phyloP scores from a whole-genome alignment of 2,797 vertebrate genomes.

The Sitta carolinensis region DNA sequence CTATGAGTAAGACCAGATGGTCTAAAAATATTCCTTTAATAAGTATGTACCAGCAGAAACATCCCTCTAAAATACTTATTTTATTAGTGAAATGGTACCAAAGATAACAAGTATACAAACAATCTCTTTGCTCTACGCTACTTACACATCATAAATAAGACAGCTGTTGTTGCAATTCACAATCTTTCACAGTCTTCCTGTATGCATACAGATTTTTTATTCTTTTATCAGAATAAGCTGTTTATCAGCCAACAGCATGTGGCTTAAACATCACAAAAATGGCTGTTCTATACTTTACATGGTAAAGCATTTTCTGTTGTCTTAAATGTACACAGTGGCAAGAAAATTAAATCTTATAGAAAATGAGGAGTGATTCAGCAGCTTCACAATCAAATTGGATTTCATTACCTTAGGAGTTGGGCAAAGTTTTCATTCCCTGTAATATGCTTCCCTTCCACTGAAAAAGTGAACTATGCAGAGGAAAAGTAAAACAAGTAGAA shows the following conservation, averaged over 20 bases:
- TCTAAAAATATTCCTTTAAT: conserved; percentile 52
- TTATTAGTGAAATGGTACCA: conserved; percentile 80
- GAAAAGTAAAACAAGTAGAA: conserved; percentile 64
- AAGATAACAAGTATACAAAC: conserved; percentile 78
- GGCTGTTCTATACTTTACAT: conserved; percentile 79
- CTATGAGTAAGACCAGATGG: background rate
- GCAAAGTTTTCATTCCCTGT: conserved; percentile 24
- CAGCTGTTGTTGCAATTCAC: conserved; percentile 71
- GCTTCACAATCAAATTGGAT: conserved; percentile 68
- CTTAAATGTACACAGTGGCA: conserved; percentile 73
- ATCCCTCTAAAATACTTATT: conserved; percentile 79
- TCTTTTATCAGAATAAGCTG: conserved; percentile 71
- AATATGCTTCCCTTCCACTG: background rate
- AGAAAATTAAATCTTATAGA: conserved; percentile 8
- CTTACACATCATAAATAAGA: conserved; percentile 80
- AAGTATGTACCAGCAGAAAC: conserved; percentile 63
- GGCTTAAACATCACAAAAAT: conserved; percentile 74
- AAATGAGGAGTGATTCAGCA: conserved; percentile 69
- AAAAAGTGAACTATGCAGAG: conserved; percentile 25
- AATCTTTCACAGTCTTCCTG: conserved; percentile 68
- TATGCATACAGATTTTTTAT: conserved; percentile 60
- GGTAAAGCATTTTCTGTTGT: conserved; percentile 78
- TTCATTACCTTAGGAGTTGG: conserved; percentile 49
- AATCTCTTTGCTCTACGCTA: conserved; percentile 75
- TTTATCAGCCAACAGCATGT: conserved; percentile 70